Evolutionary conservation across 2,888 invertebrate species (phyloP).

Genomic region (Cyclophora albipunctata): DNA sequence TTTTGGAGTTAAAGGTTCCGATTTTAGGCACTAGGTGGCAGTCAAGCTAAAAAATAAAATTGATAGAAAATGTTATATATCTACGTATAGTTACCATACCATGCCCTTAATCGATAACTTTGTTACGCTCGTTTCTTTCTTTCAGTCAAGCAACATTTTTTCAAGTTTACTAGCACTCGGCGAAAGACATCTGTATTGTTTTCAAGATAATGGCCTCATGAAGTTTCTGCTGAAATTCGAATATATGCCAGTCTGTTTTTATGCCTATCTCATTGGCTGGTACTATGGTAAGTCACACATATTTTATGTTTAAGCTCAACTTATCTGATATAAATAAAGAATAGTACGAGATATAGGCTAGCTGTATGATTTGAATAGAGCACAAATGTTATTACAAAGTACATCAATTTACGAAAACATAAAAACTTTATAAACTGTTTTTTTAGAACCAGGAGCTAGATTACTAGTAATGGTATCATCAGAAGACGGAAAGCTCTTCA

Average conservation of each 20-base stretch:
- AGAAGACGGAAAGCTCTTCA: conserved; percentile 86
- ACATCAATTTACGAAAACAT: neutral
- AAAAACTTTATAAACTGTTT: neutral
- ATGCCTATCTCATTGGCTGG: conserved; percentile 81
- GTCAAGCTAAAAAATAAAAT: neutral
- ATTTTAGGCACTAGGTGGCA: neutral
- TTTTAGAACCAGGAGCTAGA: conserved; percentile 81
- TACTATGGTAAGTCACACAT: conserved; percentile 75
- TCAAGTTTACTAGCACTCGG: conserved; percentile 87
- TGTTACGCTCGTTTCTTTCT: conserved; percentile 6
- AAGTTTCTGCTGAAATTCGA: conserved; percentile 90
- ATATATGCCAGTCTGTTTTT: conserved; percentile 85
- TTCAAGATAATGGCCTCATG: conserved; percentile 86
- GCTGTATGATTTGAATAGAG: no score
- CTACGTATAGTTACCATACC: no score
- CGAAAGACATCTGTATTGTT: conserved; percentile 87
- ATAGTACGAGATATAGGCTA: no score
- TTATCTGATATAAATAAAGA: no score
- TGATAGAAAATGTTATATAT: no score
- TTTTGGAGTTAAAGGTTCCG: neutral
- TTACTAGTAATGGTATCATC: conserved; percentile 84
- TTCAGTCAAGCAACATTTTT: conserved; percentile 73
- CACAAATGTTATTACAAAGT: no score
- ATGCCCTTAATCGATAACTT: no score
- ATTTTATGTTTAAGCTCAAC: neutral